phyloP scores from a whole-genome alignment of 2,113 vertebrate genomes.

The Apistogramma diplotaenia region DNA sequence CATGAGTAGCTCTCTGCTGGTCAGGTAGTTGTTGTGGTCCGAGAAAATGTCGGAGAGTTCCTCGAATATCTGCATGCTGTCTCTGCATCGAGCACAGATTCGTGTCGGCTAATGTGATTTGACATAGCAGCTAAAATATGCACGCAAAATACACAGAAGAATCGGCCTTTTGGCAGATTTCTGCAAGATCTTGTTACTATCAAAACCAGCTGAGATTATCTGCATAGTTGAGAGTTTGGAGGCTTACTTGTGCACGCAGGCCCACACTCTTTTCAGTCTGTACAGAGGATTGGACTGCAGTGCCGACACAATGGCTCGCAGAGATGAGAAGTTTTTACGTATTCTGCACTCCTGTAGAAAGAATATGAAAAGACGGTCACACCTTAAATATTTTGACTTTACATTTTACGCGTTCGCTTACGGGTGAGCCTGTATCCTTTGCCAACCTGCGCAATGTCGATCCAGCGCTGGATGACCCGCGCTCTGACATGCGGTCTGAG shows the following conservation, averaged over 20 bases:
- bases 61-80: conserved; percentile 88
- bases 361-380: background rate
- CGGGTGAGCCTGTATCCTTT: background rate
- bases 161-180: background rate
- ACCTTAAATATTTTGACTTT: no score
- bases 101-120: background rate
- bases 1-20: conserved; percentile 92
- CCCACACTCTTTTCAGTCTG: conserved; percentile 90
- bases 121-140: background rate
- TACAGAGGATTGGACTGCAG: conserved; percentile 94
- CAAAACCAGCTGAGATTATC: background rate
- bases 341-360: conserved; percentile 89
- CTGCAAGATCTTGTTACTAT: background rate
- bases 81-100: conserved; percentile 70
- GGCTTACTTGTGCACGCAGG: conserved; percentile 88
- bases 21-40: conserved; percentile 92
- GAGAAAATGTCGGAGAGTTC: conserved; percentile 96
- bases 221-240: background rate
- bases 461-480: conserved; percentile 93
- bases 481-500: conserved; percentile 86
- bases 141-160: background rate
- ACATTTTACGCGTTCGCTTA: background rate
- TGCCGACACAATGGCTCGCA: conserved; percentile 90
- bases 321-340: conserved; percentile 94
- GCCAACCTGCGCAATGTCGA: conserved; percentile 88